A percentile compares a stretch with the other conserved stretches of the same genome.
phyloP scores from a whole-genome alignment of 2,888 invertebrate genomes.

The Eristalis pertinax region DNA sequence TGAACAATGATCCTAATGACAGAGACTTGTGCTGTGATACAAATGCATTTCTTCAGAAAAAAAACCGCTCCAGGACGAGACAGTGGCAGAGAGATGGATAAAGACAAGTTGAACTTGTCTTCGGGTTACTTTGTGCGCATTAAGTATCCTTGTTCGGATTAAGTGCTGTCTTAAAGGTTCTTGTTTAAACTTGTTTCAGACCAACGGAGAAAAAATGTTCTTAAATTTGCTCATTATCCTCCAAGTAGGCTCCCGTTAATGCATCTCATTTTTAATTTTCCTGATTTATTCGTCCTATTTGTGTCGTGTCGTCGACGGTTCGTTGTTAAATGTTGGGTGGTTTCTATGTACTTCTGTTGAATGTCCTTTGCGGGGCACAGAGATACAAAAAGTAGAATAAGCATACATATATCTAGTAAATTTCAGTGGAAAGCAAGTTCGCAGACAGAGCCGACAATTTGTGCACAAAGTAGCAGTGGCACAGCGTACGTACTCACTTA shows the following conservation, averaged over 20 bases:
- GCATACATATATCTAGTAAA: not conserved
- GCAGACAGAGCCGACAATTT: conserved; percentile 15
- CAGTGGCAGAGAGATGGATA: too few species aligned
- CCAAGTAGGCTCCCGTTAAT: conserved; percentile 22
- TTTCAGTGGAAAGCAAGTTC: conserved; percentile 1
- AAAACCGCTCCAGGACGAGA: not conserved
- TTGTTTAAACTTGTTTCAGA: not conserved
- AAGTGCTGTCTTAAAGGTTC: not conserved
- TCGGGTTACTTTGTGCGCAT: not conserved
- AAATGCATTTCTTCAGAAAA: not conserved
- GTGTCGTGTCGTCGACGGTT: not conserved
- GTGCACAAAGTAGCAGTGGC: conserved; percentile 5
- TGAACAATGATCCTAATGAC: not conserved
- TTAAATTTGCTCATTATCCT: not conserved
- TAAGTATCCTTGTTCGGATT: not conserved
- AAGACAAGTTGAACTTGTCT: not conserved
- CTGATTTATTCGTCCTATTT: conserved; percentile 14
- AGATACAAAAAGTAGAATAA: not conserved
- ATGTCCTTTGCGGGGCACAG: not conserved
- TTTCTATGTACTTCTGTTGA: not conserved
- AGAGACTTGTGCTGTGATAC: not conserved
- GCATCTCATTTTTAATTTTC: conserved; percentile 22
- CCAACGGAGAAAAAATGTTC: not conserved
- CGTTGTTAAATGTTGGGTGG: not conserved
- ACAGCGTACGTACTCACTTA: conserved; percentile 32